Evolutionary conservation across 2,113 vertebrate genomes (phyloP), one percentile per base, ranked within the genome.

Genomic region (Tretioscincus oriximinensis): DNA sequence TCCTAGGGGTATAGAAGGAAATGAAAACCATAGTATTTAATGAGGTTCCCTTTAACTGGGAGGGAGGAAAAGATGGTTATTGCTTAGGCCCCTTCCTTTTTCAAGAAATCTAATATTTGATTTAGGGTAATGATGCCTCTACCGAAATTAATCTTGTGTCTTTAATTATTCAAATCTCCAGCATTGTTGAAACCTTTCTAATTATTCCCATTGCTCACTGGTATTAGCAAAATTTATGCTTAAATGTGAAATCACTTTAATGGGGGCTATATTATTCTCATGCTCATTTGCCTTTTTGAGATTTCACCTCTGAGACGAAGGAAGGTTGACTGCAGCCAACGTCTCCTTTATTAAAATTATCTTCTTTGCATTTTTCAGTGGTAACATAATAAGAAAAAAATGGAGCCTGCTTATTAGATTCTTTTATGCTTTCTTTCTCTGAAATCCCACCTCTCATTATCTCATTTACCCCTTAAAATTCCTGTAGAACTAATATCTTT

Each of bases 161-260:
- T 92, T 96, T 94, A 95, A 94, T 95, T 94, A 95, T 95, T 96
- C 85, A 94, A 93, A 81, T 91, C 84, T 91, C 77, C 77, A 91
- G 65, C 76, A 78, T 93, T 93, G 81, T 88, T 88, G 82, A 94
- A 93, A 90, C 83, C 85, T 81, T 92, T 90, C 88, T 94, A 94
- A 95, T 93, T 93, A 94, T 93, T 91, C 91, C 88, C 90, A 92
- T 86, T 93, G 88, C 92, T 93, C 91, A 88, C 83, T 58, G 81
- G 66, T 88, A 92, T 93, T 93, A 93, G 90, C 86, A 91, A 94
- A 95, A 94, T 90, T 94, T 90, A 91, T 85, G 83, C 89, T 94
- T 91, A 91, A 90, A 92, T 93, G 94, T 87, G 90, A 93, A 94
- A 95, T 91, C 88, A 89, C 87, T 95, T 91, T 90, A 93, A 91